Base-by-base conservation (phyloP, 2,797 vertebrate species). In the Centroberyx gerrardi region DNA sequence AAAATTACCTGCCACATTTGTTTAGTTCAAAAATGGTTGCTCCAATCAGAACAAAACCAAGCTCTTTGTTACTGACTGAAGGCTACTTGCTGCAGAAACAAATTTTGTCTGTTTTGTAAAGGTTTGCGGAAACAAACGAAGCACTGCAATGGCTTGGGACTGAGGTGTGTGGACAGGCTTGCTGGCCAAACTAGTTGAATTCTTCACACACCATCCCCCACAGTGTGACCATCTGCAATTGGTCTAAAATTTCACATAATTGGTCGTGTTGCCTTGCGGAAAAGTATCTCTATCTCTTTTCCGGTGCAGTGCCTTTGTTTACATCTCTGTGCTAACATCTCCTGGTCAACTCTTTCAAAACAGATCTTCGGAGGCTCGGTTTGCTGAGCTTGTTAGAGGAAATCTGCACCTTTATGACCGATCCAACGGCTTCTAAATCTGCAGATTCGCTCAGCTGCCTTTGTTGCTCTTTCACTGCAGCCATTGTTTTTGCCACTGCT, bases 391-490 rank as follows among this genome's bases (percentile, higher is more conserved):
- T 22, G 22, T 22, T 22, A 22, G 22, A 22, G 27, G 36, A 69
- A 29, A 22, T 27, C 27, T 14, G 53, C 68, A 82, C 38, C 31
- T 76, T 73, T 62, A 52, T 6, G 5, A 71, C 70, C 52, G 65
- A 63, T 68, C 67, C 44, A 36, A 87, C 6, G 44, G 8, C 71
- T 75, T 78, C 18, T 63, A 65, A 73, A 68, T 62, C 60, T 46
- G 44, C 60, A 68, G 72, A 83, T 73, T 36, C 58, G 48, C 62
- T 69, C 18, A 29, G 46, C 36, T 31, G 40, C 15, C n/a, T 64
- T 72, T 63, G 27, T 69, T 68, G 36, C n/a, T 46, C 49, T 68
- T 75, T 73, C 55, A n/a, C 40, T 29, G 60, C 69, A 79, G 56
- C 63, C 13, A 38, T 65, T 29, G 8, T 52, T 72, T 40, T 78